Percentiles rank a stretch among this genome's conserved stretches.
Evolutionary conservation across 2,797 vertebrate genomes (phyloP).

Genomic region (Mastacembelus armatus): DNA sequence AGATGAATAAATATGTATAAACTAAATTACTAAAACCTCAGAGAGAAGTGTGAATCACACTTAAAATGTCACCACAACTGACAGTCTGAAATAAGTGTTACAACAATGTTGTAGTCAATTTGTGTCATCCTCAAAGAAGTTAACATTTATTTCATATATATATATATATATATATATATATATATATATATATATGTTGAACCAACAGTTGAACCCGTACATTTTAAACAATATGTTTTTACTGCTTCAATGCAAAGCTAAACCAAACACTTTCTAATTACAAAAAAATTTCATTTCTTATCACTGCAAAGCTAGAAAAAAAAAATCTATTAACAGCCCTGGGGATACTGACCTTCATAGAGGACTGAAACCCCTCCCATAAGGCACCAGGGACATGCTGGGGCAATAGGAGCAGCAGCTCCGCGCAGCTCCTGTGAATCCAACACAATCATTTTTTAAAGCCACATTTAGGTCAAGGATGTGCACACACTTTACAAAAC

Average conservation of each 20-base stretch:
- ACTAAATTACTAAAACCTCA: conserved; percentile 28
- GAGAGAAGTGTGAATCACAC: conserved; percentile 1
- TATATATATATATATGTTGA: too few species aligned
- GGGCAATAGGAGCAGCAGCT: conserved; percentile 94
- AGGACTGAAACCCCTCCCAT: conserved; percentile 96
- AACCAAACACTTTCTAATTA: conserved; percentile 18
- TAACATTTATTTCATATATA: too few species aligned
- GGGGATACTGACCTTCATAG: conserved; percentile 90
- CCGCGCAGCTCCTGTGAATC: conserved; percentile 94
- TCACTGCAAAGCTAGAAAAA: conserved; percentile 42
- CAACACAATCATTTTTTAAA: conserved; percentile 67
- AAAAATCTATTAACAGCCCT: conserved; percentile 33
- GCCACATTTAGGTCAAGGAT: conserved; percentile 71
- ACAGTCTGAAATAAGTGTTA: conserved; percentile 14
- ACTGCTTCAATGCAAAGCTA: conserved; percentile 10
- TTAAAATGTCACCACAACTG: neutral
- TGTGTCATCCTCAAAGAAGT: conserved; percentile 1
- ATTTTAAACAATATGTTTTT: neutral
- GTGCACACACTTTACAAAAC: conserved; percentile 40
- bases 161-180: too few species aligned
- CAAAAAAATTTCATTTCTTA: conserved; percentile 27
- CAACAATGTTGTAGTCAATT: neutral
- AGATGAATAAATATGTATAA: conserved; percentile 39
- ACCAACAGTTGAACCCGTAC: neutral
- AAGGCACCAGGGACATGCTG: conserved; percentile 93